A percentile compares a stretch with the other conserved stretches of the same genome.
phyloP scores from a whole-genome alignment of 2,113 vertebrate species.

The Bubalus kerabau region DNA sequence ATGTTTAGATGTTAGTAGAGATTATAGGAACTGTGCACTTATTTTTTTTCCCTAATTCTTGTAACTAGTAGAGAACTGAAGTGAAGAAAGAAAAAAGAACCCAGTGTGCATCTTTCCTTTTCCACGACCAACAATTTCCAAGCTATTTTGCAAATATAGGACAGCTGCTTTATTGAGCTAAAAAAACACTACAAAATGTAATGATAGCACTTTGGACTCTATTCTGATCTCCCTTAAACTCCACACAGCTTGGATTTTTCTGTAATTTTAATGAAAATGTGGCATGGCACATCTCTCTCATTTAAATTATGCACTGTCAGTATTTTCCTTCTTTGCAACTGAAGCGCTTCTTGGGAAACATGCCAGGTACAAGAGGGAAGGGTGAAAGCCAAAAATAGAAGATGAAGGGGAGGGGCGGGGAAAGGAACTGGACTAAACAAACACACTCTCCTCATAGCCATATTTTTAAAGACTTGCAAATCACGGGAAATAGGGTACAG shows the following conservation, averaged over 20 bases:
- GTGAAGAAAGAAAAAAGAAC: slow-evolving; percentile 47
- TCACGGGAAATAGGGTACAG: slow-evolving; percentile 25
- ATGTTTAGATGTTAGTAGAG: slow-evolving; percentile 40
- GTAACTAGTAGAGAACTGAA: slow-evolving; percentile 55
- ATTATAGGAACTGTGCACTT: not conserved
- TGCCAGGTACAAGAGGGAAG: slow-evolving; percentile 58
- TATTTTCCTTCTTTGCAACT: slow-evolving; percentile 72
- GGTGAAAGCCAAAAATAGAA: slow-evolving; percentile 45
- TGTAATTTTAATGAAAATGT: slow-evolving; percentile 73
- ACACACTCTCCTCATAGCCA: not conserved
- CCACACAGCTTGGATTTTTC: slow-evolving; percentile 69
- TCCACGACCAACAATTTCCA: slow-evolving; percentile 71
- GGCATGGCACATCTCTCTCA: slow-evolving; percentile 62
- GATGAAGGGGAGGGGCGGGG: not conserved
- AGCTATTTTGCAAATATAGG: slow-evolving; percentile 76
- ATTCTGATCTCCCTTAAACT: slow-evolving; percentile 73
- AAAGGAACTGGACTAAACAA: slow-evolving; percentile 39
- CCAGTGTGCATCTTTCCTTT: slow-evolving; percentile 61
- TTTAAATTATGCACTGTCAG: slow-evolving; percentile 72
- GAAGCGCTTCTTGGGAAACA: slow-evolving; percentile 71
- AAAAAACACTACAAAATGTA: slow-evolving; percentile 70
- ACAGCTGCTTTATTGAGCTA: slow-evolving; percentile 80
- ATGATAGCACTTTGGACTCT: slow-evolving; percentile 73
- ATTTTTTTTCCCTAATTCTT: not conserved
- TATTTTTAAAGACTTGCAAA: slow-evolving; percentile 33